Evolutionary conservation across 1,140 invertebrate genomes (phyloP).

Genomic region (Sycophila sp.): DNA sequence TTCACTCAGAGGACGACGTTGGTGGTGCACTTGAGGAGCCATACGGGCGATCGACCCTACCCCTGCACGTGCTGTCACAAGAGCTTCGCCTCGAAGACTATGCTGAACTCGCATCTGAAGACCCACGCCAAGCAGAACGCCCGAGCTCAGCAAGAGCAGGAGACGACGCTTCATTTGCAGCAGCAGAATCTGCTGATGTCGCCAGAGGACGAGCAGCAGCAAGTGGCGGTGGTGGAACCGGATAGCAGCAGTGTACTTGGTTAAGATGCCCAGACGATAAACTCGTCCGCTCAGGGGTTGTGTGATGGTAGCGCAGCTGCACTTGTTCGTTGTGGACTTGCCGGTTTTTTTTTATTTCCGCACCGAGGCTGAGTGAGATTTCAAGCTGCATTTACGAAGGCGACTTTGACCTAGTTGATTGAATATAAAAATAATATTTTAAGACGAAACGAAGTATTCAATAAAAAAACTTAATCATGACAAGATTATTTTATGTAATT

Average conservation of each 20-base stretch:
- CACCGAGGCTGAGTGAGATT: background rate
- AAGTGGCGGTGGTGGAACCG: background rate
- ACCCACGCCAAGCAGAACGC: conserved; percentile 63
- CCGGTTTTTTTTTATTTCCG: no score
- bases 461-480: no score
- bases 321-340: no score
- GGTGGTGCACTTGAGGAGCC: conserved; percentile 67
- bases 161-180: conserved; percentile 45
- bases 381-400: no score
- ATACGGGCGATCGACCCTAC: conserved; percentile 73
- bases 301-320: background rate
- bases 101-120: conserved; percentile 64
- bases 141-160: conserved; percentile 49
- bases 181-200: conserved; percentile 35
- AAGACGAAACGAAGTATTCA: no score
- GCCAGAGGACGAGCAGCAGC: conserved; percentile 12
- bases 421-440: no score
- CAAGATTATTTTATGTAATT: no score
- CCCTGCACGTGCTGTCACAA: conserved; percentile 70
- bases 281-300: background rate
- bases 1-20: conserved; percentile 75
- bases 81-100: conserved; percentile 64
- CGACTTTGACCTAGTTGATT: no score
- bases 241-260: background rate
- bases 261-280: no score